Evolutionary conservation across 2,888 invertebrate species (phyloP), one percentile per base, ranked within the genome.

Genomic region (Ormyrus nitidulus): DNA sequence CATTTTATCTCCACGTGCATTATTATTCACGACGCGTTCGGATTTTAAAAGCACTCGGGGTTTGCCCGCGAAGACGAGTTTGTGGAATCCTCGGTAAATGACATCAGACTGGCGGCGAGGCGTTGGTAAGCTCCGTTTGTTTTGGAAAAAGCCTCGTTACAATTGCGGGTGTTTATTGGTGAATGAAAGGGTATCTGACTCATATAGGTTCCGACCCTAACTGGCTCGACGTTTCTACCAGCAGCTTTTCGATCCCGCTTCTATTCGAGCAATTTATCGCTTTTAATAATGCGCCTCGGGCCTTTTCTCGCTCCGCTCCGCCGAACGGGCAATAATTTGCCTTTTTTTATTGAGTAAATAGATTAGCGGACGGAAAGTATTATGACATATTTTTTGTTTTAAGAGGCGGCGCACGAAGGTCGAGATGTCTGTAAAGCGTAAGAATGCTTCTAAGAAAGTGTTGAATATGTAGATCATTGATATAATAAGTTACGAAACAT

Each of bases 131-230:
- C 53, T 61, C 13, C 73, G 13, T 71, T 79, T 80, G 76, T 80
- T 80, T 80, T 76, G 80, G 72, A 76, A 80, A 70, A 76, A 76
- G 68, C 68, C 71, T 58, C 70, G 44, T 13, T 66, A 62, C 80
- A 80, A 62, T 80, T 76, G 71, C 51, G n/a, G 34, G 49, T 48
- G 66, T 62, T 75, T 66, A 80, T 76, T 72, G 68, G 56, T 62
- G 72, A 76, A 80, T 61, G 71, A 69, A 76, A 77, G 71, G 62
- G 71, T 34, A 79, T 59, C 76, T 80, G 80, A 80, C 34, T 80
- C 80, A 80, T 19, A 1, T 61, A 34, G 11, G 9, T 19, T 13
- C 9, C 61, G 54, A 54, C 54, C 5, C 11, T 49, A 56, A 9
- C 34, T n/a, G 46, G 13, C 19, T 68, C 51, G 58, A 19, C 54